Percentiles rank a stretch among this genome's conserved stretches.
These are phyloP conservation scores for Amblyteles armatorius DNA, from an alignment of 2,888 invertebrate species.

Conservation along the genomic window DNA sequence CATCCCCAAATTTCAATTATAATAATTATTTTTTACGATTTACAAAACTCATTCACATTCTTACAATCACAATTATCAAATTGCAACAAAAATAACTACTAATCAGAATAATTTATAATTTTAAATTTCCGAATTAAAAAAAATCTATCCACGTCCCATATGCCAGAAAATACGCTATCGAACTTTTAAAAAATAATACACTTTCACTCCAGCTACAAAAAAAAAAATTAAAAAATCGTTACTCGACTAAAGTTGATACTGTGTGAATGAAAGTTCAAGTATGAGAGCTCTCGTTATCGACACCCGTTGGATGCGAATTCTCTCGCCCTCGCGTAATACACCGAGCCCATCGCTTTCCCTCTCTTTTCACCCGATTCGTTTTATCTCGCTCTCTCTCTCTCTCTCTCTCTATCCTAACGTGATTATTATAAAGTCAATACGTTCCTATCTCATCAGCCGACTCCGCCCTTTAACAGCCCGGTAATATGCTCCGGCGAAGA, in stretches of 20 bases:
- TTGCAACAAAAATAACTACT: no score
- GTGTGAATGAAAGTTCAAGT: not conserved
- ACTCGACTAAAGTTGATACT: not conserved
- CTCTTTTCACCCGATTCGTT: conserved; percentile 75
- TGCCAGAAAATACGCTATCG: no score
- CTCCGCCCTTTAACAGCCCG: conserved; percentile 84
- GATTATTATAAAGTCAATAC: conserved; percentile 85
- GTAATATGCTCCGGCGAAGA: conserved; percentile 83
- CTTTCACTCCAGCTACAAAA: no score
- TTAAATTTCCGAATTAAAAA: no score
- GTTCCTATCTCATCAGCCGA: conserved; percentile 84
- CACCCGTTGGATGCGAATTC: conserved; percentile 79
- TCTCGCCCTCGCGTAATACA: conserved; percentile 78
- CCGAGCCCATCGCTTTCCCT: conserved; percentile 69
- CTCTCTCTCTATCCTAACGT: conserved; percentile 76
- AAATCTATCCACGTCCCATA: no score
- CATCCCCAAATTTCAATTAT: no score
- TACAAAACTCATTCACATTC: no score
- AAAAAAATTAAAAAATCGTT: not conserved
- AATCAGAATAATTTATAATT: no score
- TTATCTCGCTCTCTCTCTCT: not conserved
- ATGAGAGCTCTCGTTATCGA: conserved; percentile 31
- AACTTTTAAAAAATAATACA: no score
- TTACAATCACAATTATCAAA: no score
- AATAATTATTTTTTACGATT: no score